A percentile compares a stretch with the other conserved stretches of the same genome.
Evolutionary conservation across 1,140 invertebrate species (phyloP).

Genomic region (Palaemon carinicauda): DNA sequence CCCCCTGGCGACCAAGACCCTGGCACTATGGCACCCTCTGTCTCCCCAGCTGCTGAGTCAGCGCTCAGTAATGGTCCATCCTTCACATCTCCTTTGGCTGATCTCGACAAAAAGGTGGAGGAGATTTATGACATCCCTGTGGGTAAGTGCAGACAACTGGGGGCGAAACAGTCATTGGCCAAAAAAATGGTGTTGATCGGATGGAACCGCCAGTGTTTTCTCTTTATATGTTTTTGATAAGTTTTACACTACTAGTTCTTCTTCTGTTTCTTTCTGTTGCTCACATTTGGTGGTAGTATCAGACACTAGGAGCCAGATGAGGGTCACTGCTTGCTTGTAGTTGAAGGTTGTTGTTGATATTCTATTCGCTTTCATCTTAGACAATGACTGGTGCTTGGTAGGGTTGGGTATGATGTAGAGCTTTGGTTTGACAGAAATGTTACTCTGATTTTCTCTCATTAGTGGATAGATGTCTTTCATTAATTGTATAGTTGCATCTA

Average conservation of each 20-base stretch:
- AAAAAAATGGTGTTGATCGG: neutral
- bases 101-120: constrained; percentile 35
- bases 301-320: constrained; percentile 6
- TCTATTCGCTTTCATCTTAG: neutral
- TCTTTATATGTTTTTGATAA: neutral
- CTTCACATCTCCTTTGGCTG: constrained; percentile 40
- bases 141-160: constrained; percentile 12
- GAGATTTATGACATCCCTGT: constrained; percentile 46
- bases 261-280: neutral
- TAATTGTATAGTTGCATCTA: too few species aligned
- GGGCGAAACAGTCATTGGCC: too few species aligned
- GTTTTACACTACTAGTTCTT: neutral
- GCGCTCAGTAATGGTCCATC: constrained; percentile 39
- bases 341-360: neutral
- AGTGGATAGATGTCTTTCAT: too few species aligned
- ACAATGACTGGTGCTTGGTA: too few species aligned
- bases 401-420: too few species aligned
- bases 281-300: neutral
- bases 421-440: too few species aligned
- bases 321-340: neutral
- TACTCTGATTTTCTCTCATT: too few species aligned
- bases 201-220: neutral
- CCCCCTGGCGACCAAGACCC: neutral
- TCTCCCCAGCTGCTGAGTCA: constrained; percentile 37
- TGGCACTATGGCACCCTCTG: constrained; percentile 32